phyloP scores from a whole-genome alignment of 2,797 vertebrate genomes.

The Oryzias dopingdopingensis region DNA sequence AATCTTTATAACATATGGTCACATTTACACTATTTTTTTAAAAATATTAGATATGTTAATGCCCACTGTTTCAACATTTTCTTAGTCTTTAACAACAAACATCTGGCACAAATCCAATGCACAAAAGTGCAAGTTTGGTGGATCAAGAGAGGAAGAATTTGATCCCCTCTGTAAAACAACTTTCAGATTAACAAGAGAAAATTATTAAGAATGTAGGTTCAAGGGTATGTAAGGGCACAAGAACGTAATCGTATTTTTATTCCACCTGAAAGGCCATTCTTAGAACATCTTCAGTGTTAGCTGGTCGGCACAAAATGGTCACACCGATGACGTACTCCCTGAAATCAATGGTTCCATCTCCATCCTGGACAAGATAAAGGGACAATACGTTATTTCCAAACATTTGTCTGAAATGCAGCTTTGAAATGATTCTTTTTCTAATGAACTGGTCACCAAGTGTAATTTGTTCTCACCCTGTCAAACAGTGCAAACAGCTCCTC shows the following conservation, averaged over 20 bases:
- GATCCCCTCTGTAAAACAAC: no score
- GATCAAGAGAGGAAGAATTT: no score
- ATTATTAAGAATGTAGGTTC: no score
- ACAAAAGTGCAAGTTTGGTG: no score
- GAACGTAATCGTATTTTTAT: neutral
- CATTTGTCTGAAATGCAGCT: no score
- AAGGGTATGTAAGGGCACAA: neutral
- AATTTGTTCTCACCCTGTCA: conserved; percentile 85
- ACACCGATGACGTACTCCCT: conserved; percentile 98
- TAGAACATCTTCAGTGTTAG: conserved; percentile 93
- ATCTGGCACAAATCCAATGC: no score
- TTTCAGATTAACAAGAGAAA: no score
- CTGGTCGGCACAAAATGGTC: conserved; percentile 90
- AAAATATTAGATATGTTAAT: neutral
- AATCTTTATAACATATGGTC: neutral
- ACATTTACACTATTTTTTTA: neutral
- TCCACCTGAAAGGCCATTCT: conserved; percentile 91
- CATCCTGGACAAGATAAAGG: conserved; percentile 74
- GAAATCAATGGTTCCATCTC: conserved; percentile 96
- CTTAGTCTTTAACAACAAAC: no score
- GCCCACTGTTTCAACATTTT: no score
- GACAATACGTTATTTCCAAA: neutral
- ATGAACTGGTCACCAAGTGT: no score
- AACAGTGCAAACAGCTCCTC: conserved; percentile 91
- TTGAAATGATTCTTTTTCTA: no score